Base-by-base conservation (phyloP, 2,797 vertebrate species). In the Enteromius thamalakanensis region DNA sequence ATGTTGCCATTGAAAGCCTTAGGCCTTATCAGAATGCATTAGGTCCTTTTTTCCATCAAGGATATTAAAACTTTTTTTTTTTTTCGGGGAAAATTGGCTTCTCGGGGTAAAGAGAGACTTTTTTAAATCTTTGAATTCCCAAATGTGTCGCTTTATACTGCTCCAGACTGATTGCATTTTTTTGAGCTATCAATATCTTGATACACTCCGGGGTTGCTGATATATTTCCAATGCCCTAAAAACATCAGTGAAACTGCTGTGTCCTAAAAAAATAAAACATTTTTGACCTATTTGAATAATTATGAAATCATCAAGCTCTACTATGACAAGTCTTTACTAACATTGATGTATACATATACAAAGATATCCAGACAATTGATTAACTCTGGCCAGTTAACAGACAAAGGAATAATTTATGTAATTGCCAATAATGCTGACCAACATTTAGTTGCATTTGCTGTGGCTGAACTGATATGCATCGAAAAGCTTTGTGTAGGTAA, bases 1-100 rank as follows among this genome's bases (percentile, higher is more conserved):
- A 53, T 82, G 74, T 67, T 82, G 81, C 37, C 26, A 76, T 60
- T 68, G 19, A 76, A 68, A 76, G 81, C 81, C 81, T 83, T 69
- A 83, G 81, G 81, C 74, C 37, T 76, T 69, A 42, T 83, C 62
- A 53, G 47, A 69, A 68, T 55, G 49, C 72, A 72, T 71, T 71
- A 82, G 37, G 49, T 60, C 6, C 37, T 82, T 83, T 76, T 77
- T 82, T 26, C 71, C 62, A 45, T 69, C 49, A 83, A 76, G 9
- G 37, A 82, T 69, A 76, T 82, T 82, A 58, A 45, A 82, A 82
- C 80, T 81, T 74, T 68, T 81, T 81, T 49, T 81, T 75, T 58
- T 74, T 76, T 47, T 10, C 0, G 19, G 64, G 62, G 49, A 10
- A 82, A 83, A 83, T 83, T 83, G 74, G 62, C 72, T 83, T 83